A percentile compares a stretch with the other conserved stretches of the same genome.
phyloP scores from a whole-genome alignment of 2,113 vertebrate species.

The Andinoacara biseriatus region DNA sequence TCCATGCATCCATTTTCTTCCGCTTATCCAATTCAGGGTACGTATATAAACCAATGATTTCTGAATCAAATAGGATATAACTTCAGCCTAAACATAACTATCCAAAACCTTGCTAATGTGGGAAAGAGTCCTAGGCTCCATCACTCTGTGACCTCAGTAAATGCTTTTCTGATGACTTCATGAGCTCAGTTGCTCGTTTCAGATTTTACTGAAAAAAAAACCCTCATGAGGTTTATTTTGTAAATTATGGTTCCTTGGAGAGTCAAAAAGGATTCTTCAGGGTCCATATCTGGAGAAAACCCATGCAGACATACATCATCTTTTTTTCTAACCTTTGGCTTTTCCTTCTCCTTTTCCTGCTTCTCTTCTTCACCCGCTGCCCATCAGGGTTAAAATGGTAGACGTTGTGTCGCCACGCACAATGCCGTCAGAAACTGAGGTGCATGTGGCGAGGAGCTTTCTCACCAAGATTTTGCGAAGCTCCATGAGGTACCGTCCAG shows the following conservation, averaged over 20 bases:
- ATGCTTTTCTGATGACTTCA: not conserved
- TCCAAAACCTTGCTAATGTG: not conserved
- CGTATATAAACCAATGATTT: not conserved
- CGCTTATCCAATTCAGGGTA: no score
- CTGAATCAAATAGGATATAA: not conserved
- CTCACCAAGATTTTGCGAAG: slow-evolving; percentile 89
- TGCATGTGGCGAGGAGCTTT: slow-evolving; percentile 84
- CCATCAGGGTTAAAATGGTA: slow-evolving; percentile 82
- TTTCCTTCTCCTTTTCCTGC: slow-evolving; percentile 21
- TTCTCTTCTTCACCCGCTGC: not conserved
- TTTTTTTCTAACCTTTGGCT: not conserved
- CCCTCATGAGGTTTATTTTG: not conserved
- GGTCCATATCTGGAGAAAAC: not conserved
- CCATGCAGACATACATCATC: not conserved
- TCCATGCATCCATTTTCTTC: no score
- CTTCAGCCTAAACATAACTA: not conserved
- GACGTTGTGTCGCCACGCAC: slow-evolving; percentile 79
- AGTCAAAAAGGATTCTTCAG: not conserved
- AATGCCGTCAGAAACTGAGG: slow-evolving; percentile 84
- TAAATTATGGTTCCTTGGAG: not conserved
- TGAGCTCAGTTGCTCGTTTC: not conserved
- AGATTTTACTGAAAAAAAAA: not conserved
- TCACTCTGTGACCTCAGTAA: not conserved
- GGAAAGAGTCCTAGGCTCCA: not conserved
- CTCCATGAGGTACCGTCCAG: slow-evolving; percentile 86